Evolutionary conservation across 2,888 invertebrate genomes (phyloP).

Genomic region (Caenorhabditis uteleia): DNA sequence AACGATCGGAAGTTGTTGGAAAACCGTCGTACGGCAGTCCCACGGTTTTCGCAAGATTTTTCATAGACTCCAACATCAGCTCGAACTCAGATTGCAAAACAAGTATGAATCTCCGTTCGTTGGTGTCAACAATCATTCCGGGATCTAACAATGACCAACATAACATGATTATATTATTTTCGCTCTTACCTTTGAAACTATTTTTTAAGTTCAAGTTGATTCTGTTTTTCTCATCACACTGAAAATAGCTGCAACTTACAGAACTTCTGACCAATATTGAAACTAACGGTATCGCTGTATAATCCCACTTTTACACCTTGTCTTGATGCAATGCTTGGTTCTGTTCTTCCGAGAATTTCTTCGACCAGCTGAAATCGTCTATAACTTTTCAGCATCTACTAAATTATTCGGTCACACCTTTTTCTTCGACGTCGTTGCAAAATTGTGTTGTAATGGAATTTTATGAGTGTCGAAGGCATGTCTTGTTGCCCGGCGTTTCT

Average conservation of each 20-base stretch:
- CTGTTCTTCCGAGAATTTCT: slow-evolving; percentile 54
- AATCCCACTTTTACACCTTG: slow-evolving; percentile 54
- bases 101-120: slow-evolving; percentile 46
- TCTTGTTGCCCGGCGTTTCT: slow-evolving; percentile 46
- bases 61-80: slow-evolving; percentile 40
- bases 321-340: slow-evolving; percentile 48
- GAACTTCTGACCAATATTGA: not conserved
- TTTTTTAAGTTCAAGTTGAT: slow-evolving; percentile 34
- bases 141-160: too few relatives aligned
- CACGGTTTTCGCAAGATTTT: slow-evolving; percentile 38
- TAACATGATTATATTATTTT: not conserved
- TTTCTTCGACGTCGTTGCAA: slow-evolving; percentile 28
- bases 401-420: slow-evolving; percentile 26
- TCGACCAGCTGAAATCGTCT: slow-evolving; percentile 36
- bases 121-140: slow-evolving; percentile 34
- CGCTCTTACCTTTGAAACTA: slow-evolving; percentile 14
- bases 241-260: slow-evolving; percentile 2
- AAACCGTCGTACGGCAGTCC: slow-evolving; percentile 53
- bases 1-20: slow-evolving; percentile 44
- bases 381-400: not conserved
- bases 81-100: slow-evolving; percentile 48
- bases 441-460: slow-evolving; percentile 44
- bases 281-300: slow-evolving; percentile 33
- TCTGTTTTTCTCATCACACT: slow-evolving; percentile 27
- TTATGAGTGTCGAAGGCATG: slow-evolving; percentile 57